phyloP scores from a whole-genome alignment of 2,113 vertebrate genomes.

The Aegotheles bennettii region DNA sequence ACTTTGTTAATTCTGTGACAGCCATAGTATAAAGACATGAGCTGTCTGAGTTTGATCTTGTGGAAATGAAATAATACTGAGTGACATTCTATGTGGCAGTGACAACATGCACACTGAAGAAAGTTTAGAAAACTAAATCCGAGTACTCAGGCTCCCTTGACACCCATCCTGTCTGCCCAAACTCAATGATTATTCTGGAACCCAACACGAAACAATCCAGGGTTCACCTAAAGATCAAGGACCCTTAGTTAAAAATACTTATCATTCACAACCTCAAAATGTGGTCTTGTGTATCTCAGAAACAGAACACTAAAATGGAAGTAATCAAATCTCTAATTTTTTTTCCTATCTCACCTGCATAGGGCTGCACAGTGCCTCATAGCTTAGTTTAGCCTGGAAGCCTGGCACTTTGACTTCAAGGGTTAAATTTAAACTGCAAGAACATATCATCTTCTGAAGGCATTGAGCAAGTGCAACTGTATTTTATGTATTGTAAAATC shows the following conservation, averaged over 20 bases:
- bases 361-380: background rate
- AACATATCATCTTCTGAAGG: background rate
- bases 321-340: background rate
- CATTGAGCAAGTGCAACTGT: background rate
- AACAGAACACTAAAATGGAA: background rate
- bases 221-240: background rate
- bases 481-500: background rate
- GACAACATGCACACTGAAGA: background rate
- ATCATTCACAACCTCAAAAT: background rate
- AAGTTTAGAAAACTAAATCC: background rate
- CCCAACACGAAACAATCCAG: background rate
- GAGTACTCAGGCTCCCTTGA: background rate
- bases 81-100: background rate
- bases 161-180: background rate
- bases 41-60: background rate
- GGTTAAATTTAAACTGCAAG: background rate
- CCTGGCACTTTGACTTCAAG: background rate
- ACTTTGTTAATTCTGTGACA: background rate
- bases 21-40: background rate
- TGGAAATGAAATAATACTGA: background rate
- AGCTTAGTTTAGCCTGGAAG: background rate
- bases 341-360: background rate
- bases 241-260: background rate
- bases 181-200: background rate
- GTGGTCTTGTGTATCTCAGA: background rate